phyloP scores from a whole-genome alignment of 1,140 invertebrate species.

The Drosophila pruinosa region DNA sequence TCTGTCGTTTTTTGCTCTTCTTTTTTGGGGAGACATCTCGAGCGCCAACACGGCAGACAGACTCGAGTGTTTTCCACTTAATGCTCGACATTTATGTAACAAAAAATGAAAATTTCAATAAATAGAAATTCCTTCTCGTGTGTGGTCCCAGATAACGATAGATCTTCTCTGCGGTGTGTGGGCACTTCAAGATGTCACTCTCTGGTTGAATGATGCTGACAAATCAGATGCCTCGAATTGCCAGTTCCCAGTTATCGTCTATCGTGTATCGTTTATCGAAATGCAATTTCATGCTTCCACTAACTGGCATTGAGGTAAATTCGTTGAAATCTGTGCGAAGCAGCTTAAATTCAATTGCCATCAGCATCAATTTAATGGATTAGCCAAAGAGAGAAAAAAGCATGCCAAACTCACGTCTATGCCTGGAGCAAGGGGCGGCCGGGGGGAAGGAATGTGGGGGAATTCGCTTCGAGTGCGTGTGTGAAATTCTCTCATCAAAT shows the following conservation, averaged over 20 bases:
- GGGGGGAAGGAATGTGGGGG: background rate
- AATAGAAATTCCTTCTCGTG: constrained; percentile 53
- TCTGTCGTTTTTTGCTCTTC: background rate
- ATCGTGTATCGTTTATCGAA: constrained; percentile 37
- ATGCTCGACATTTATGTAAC: constrained; percentile 54
- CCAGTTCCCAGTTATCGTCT: constrained; percentile 34
- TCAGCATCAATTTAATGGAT: constrained; percentile 77
- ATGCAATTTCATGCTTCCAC: constrained; percentile 54
- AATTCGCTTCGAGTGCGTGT: constrained; percentile 4
- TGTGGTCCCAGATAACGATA: constrained; percentile 57
- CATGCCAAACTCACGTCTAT: constrained; percentile 43
- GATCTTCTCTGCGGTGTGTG: constrained; percentile 43
- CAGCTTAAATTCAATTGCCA: constrained; percentile 78
- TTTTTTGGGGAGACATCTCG: constrained; percentile 1
- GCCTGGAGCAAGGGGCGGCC: background rate
- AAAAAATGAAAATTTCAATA: constrained; percentile 63
- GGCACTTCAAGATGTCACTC: constrained; percentile 58
- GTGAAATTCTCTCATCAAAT: constrained; percentile 63
- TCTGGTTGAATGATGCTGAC: constrained; percentile 66
- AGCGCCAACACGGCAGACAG: constrained; percentile 19
- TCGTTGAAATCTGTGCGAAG: constrained; percentile 59
- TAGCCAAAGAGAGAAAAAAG: constrained; percentile 48
- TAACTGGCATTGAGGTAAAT: constrained; percentile 53
- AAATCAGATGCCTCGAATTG: constrained; percentile 68
- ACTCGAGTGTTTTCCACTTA: constrained; percentile 76